Evolutionary conservation across 2,113 vertebrate genomes (phyloP), one percentile per base, ranked within the genome.

Genomic region (Hemiprocne comata): DNA sequence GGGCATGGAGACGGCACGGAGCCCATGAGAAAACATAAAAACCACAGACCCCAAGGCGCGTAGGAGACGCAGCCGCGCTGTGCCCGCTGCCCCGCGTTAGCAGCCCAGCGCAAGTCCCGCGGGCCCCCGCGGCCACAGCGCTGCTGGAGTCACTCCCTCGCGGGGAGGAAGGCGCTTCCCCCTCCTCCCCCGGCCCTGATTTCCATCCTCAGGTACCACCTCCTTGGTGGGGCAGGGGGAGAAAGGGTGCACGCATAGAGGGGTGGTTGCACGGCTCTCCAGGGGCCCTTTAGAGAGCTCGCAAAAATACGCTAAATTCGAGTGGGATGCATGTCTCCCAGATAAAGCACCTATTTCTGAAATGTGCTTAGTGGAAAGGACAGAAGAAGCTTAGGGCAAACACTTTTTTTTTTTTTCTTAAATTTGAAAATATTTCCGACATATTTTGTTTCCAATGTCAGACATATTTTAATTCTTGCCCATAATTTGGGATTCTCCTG

Each of bases 161-260:
- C 28, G 2, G 6, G 20, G 40, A 13, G 24, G 44, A 23, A 11
- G 55, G 34, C 13, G 28, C 48, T 1, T 5, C 46, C 34, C 5
- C 7, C 11, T 0, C 9, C 14, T 7, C 0, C 18, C 28, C 44
- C 1, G 25, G 23, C 55, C 5, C 34, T 3, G 1, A 0, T 13
- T 2, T 3, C 36, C n/a, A 5, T 5, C 17, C 60, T 1, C 0
- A 12, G 38, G 31, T 54, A 8, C 31, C 62, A 4, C 29, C 36
- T 20, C 5, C 24, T 8, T 13, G 40, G 7, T 7, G 36, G 40
- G 55, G 40, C 40, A 4, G 64, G 40, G 23, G 55, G 4, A 10
- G 11, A 7, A 18, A 48, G 24, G 14, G 23, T 0, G 17, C 9
- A 1, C 3, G 31, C 21, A 1, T 53, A 0, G 4, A 2, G 20